Percentiles rank a stretch among this genome's conserved stretches.
These are phyloP conservation scores for Cryptocheilus praepositus DNA, from an alignment of 2,888 invertebrate genomes.

Conservation along the genomic window DNA sequence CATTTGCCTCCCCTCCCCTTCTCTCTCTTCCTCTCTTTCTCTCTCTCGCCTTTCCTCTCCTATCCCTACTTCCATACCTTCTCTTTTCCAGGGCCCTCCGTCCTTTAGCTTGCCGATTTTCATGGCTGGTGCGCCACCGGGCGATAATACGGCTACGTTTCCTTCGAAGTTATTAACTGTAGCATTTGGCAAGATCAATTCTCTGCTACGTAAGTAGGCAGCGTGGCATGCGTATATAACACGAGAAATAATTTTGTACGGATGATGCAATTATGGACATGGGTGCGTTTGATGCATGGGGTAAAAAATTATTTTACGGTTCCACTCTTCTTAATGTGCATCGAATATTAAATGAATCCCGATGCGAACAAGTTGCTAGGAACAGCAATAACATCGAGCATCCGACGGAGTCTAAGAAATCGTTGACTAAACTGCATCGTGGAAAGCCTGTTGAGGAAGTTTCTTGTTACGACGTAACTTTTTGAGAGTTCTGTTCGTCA, in stretches of 20 bases:
- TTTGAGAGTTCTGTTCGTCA: conserved; percentile 57
- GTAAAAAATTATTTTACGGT: neutral
- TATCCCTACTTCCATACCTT: conserved; percentile 5
- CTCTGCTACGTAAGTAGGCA: too few relatives aligned
- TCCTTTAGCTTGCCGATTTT: conserved; percentile 21
- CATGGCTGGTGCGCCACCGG: neutral
- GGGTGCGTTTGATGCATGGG: neutral
- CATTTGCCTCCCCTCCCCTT: conserved; percentile 44
- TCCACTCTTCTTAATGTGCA: neutral
- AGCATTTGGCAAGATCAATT: conserved; percentile 1
- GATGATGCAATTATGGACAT: too few relatives aligned
- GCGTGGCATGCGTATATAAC: too few relatives aligned
- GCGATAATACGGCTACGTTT: conserved; percentile 6
- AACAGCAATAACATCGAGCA: conserved; percentile 32
- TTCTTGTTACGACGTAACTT: conserved; percentile 56
- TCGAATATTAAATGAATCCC: conserved; percentile 7
- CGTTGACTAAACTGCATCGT: conserved; percentile 50
- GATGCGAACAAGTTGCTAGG: conserved; percentile 36
- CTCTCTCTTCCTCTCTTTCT: conserved; percentile 34
- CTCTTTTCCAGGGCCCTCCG: conserved; percentile 20
- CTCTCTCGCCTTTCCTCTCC: conserved; percentile 41
- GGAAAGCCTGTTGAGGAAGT: conserved; percentile 53
- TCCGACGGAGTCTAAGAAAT: conserved; percentile 38
- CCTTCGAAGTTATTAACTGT: conserved; percentile 16
- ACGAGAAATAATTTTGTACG: too few relatives aligned